Percentiles rank a stretch among this genome's conserved stretches.
Evolutionary conservation across 2,113 vertebrate genomes (phyloP).

Genomic region (Stomatorhinus ivindoensis): DNA sequence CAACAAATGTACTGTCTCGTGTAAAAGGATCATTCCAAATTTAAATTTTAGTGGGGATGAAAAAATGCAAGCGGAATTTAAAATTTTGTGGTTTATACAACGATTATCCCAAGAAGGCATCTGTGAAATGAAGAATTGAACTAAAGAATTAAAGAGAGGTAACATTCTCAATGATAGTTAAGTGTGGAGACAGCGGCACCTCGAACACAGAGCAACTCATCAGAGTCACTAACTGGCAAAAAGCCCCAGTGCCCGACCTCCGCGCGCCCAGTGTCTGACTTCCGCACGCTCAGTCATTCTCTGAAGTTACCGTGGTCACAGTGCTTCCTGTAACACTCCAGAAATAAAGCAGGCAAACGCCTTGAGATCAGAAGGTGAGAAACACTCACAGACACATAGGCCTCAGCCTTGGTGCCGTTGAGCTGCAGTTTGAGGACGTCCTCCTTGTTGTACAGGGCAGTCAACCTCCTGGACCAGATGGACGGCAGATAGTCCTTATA

Average conservation of each 20-base stretch:
- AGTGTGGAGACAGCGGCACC: not conserved
- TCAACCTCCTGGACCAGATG: constrained; percentile 86
- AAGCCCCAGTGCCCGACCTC: not conserved
- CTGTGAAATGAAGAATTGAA: not conserved
- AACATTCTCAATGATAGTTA: not conserved
- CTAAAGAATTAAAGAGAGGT: not conserved
- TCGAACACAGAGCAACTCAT: not conserved
- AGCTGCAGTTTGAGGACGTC: constrained; percentile 62
- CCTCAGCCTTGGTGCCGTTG: constrained; percentile 72
- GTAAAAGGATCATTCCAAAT: not conserved
- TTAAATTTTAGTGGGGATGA: not conserved
- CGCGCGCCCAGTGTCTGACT: not conserved
- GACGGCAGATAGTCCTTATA: constrained; percentile 61
- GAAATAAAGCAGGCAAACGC: not conserved
- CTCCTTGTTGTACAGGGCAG: constrained; percentile 74
- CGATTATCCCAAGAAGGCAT: not conserved
- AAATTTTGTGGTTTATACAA: not conserved
- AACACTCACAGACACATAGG: constrained; percentile 81
- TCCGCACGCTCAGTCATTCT: not conserved
- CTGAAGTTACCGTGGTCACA: not conserved
- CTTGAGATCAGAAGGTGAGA: not conserved
- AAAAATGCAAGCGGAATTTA: not conserved
- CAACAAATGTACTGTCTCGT: not conserved
- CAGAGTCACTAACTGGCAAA: not conserved
- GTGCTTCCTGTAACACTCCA: not conserved